Base-by-base conservation (phyloP, 2,888 invertebrate species). In the Cremastinae sp. region DNA sequence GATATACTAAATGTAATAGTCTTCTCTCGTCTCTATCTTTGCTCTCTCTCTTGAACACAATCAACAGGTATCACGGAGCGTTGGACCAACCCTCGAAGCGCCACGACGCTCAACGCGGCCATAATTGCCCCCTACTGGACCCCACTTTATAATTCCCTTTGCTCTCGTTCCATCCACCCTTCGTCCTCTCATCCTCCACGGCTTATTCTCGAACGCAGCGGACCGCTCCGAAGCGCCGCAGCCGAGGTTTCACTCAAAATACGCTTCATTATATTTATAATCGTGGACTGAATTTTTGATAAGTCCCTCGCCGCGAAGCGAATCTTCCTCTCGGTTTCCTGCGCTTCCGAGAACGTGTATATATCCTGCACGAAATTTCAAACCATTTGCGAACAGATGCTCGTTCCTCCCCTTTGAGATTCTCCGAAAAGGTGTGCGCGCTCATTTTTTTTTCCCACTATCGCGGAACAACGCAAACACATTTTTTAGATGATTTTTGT, bases 21-120 rank as follows among this genome's bases (percentile, higher is more conserved):
- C 34, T 45, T 61, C 34, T 41, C 62, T 54, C 28, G 2, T 2
- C 53, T 66, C 61, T 59, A 1, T 28, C 49, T 43, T 20, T 12
- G n/a, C n/a, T 16, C 12, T 66, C 28, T 58, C 45, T 58, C 49
- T 14, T 62, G 41, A 18, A 54, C 51, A 70, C 76, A 79, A 78
- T 78, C 78, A 79, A 79, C 79, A 79, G 78, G 79, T 79, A 79
- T 78, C 69, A 73, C 69, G 69, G n/a, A 59, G 16, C 53, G 22
- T 14, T 74, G 69, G 43, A 73, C 59, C 74, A 73, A 70, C 75
- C 70, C 78, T 78, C 75, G 53, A 75, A 62, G 62, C 66, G 62
- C 62, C 54, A 56, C 69, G 10, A 20, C 70, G 65, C 58, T 74
- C 64, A 34, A 64, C 65, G 64, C 59, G 47, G 69, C 77, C 70